Conservation (phyloP, 2,888 invertebrate genomes). For the Plebejus anna region DNA sequence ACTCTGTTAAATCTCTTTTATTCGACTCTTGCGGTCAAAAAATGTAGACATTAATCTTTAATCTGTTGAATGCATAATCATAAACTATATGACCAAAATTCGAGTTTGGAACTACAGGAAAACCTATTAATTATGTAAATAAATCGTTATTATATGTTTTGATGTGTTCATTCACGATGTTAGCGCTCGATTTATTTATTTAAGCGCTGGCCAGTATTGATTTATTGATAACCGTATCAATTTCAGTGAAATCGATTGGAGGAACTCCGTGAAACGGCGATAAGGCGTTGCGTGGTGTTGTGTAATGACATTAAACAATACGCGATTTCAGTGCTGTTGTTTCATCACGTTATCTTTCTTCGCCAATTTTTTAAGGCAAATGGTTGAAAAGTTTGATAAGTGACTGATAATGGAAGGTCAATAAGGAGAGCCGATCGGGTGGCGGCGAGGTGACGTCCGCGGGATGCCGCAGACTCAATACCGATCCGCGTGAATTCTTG, state of each 20-base stretch:
- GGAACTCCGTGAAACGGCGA: conserved; percentile 29
- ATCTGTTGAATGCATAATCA: not conserved
- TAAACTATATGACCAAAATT: not conserved
- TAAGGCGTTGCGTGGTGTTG: conserved; percentile 27
- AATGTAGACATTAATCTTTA: not conserved
- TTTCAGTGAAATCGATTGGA: conserved; percentile 33
- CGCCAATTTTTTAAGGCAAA: conserved; percentile 8
- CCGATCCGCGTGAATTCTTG: conserved; percentile 11
- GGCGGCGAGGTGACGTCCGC: conserved; percentile 34
- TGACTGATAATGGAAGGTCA: conserved; percentile 73
- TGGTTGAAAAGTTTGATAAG: conserved; percentile 29
- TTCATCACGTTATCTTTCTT: conserved; percentile 20
- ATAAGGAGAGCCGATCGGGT: conserved; percentile 65
- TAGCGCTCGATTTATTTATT: conserved; percentile 28
- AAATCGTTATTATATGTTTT: conserved; percentile 26
- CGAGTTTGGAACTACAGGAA: not conserved
- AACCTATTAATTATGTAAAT: conserved; percentile 6
- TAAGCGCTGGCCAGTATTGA: conserved; percentile 32
- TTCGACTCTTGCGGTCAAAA: not conserved
- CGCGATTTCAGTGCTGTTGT: not conserved
- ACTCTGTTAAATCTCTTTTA: not conserved
- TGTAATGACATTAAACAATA: conserved; percentile 25
- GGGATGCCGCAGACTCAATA: conserved; percentile 19
- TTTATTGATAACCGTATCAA: conserved; percentile 36
- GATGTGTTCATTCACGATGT: conserved; percentile 21